Evolutionary conservation across 1,140 invertebrate genomes (phyloP).

Genomic region (Sitophilus oryzae): DNA sequence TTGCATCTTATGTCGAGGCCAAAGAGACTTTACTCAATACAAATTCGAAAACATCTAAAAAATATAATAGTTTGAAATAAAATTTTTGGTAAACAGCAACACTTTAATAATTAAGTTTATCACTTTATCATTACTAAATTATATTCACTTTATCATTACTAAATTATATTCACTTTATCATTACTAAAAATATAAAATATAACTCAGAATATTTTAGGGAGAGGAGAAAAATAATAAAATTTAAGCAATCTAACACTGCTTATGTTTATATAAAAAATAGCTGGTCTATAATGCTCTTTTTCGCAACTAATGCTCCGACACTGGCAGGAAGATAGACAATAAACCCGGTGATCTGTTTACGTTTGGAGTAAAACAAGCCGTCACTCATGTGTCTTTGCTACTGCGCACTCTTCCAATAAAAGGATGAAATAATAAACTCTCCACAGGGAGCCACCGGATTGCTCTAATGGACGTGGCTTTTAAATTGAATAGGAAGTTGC

Average conservation of each 20-base stretch:
- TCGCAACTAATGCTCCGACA: neutral
- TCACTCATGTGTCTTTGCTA: constrained; percentile 28
- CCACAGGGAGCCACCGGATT: constrained; percentile 20
- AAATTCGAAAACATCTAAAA: too few species aligned
- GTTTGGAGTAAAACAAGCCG: constrained; percentile 19
- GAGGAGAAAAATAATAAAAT: too few species aligned
- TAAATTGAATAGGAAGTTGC: constrained; percentile 22
- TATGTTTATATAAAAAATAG: neutral
- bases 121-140: too few species aligned
- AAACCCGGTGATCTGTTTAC: constrained; percentile 19
- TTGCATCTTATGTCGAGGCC: too few species aligned
- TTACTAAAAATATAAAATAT: neutral
- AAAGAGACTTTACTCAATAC: too few species aligned
- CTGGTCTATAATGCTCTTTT: neutral
- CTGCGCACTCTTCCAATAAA: constrained; percentile 26
- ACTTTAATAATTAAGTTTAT: too few species aligned
- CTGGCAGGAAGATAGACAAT: constrained; percentile 9
- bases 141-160: too few species aligned
- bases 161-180: too few species aligned
- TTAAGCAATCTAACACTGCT: neutral
- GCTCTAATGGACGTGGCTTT: constrained; percentile 24
- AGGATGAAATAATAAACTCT: constrained; percentile 27
- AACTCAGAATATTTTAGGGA: too few species aligned
- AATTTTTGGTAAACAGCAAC: too few species aligned
- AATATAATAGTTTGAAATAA: too few species aligned